Percentiles rank a stretch among this genome's conserved stretches.
Conservation (phyloP, 2,797 vertebrate species). For the Denticeps clupeoides region DNA sequence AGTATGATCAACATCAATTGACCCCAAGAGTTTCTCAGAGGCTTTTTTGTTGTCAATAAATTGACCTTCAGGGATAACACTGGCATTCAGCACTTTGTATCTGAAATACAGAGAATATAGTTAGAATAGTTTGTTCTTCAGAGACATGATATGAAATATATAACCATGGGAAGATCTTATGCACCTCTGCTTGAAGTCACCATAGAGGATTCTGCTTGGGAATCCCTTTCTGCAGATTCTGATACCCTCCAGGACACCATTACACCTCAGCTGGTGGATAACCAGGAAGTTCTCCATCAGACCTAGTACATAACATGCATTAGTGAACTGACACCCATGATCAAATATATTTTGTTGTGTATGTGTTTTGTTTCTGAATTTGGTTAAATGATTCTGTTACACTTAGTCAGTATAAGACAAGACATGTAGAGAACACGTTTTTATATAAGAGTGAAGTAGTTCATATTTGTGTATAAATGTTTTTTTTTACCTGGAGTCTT, state of each 20-base stretch:
- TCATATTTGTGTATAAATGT: too few relatives aligned
- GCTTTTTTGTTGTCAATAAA: constrained; percentile 85
- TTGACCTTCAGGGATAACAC: constrained; percentile 77
- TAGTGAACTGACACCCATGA: not conserved
- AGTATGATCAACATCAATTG: constrained; percentile 71
- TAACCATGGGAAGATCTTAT: too few relatives aligned
- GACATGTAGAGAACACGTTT: too few relatives aligned
- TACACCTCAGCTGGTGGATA: constrained; percentile 81
- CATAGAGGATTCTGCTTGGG: constrained; percentile 69
- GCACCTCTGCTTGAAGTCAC: constrained; percentile 72
- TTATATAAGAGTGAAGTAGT: too few relatives aligned
- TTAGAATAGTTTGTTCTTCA: too few relatives aligned
- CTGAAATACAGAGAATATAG: too few relatives aligned
- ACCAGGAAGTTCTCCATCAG: constrained; percentile 81
- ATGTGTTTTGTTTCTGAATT: too few relatives aligned
- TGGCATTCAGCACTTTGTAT: constrained; percentile 73
- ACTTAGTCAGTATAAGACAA: too few relatives aligned
- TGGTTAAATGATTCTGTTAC: too few relatives aligned
- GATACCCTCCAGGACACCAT: constrained; percentile 80
- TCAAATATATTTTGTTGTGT: too few relatives aligned
- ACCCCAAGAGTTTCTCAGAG: constrained; percentile 74
- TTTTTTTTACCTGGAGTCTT: constrained; percentile 62
- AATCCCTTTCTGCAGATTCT: constrained; percentile 75
- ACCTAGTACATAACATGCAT: constrained; percentile 39
- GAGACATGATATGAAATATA: too few relatives aligned